A percentile compares a stretch with the other conserved stretches of the same genome.
Evolutionary conservation across 2,113 vertebrate genomes (phyloP).

Genomic region (Melanostigma gelatinosum): DNA sequence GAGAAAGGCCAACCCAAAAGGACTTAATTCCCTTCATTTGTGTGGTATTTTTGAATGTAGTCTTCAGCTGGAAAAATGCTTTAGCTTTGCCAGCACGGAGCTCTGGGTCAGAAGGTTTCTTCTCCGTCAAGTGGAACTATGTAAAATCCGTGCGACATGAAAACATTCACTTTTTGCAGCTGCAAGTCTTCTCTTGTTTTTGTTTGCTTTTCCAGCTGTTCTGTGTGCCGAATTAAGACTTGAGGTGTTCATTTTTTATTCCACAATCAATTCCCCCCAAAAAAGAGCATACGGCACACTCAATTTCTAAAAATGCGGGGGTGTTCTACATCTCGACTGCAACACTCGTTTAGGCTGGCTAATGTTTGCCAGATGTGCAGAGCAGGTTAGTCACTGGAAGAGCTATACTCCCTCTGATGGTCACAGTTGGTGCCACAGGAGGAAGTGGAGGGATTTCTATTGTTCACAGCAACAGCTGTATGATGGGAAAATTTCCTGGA

Average conservation of each 20-base stretch:
- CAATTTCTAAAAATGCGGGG: constrained; percentile 70
- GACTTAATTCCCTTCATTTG: constrained; percentile 62
- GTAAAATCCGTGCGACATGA: constrained; percentile 41
- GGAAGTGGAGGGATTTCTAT: constrained; percentile 52
- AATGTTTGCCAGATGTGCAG: constrained; percentile 81
- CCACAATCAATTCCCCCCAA: constrained; percentile 58
- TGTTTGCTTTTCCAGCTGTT: constrained; percentile 65
- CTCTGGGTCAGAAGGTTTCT: constrained; percentile 64
- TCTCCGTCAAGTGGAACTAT: constrained; percentile 57
- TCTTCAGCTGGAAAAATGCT: constrained; percentile 63
- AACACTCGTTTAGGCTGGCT: constrained; percentile 70
- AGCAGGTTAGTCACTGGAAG: constrained; percentile 62
- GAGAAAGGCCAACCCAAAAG: constrained; percentile 37
- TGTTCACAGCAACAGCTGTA: constrained; percentile 62
- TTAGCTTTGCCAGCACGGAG: constrained; percentile 47
- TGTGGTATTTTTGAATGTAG: constrained; percentile 64
- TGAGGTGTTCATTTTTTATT: constrained; percentile 70
- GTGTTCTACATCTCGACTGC: constrained; percentile 76
- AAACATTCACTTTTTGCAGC: constrained; percentile 51
- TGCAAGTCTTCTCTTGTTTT: constrained; percentile 48
- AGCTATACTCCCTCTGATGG: constrained; percentile 71
- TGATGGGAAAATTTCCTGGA: constrained; percentile 60
- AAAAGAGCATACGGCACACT: constrained; percentile 40
- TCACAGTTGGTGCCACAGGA: constrained; percentile 17
- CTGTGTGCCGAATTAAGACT: constrained; percentile 63